Evolutionary conservation across 2,888 invertebrate genomes (phyloP), one percentile per base, ranked within the genome.

Genomic region (Dyspetes luteomarginatus): DNA sequence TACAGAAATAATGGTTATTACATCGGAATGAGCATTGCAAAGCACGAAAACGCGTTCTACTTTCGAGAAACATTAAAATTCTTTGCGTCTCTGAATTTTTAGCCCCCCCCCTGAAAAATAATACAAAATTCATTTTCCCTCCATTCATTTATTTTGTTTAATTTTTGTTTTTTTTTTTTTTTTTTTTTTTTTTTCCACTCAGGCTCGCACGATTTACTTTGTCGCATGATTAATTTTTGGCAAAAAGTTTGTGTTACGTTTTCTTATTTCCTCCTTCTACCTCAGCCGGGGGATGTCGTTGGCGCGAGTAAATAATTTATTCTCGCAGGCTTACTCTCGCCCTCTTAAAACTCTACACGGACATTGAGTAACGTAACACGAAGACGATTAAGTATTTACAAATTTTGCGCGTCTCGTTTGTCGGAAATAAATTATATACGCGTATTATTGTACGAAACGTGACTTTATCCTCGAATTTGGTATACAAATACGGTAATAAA

Each of bases 401-500:
- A 73, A 72, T 83, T 74, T 72, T 58, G 74, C 73, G 72, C 78
- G 56, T 67, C 65, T 73, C 73, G 71, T 81, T 68, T n/a, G n/a
- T n/a, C n/a, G n/a, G 68, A 56, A 72, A 56, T 48, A 48, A 78
- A 80, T 67, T 82, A 79, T n/a, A n/a, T n/a, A n/a, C n/a, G n/a
- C 45, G 24, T 68, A 60, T 81, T 78, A 22, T 77, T 64, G 68
- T 65, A 78, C 78, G 74, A 69, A n/a, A 69, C 76, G 77, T 65
- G 67, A n/a, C 17, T 72, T 69, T 9, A 56, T 82, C 80, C 78
- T 81, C 80, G 79, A 80, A 78, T 85, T 77, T 86, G 85, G 88
- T 89, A 86, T 90, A 90, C 86, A 90, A 90, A 89, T 89, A 88
- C 88, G 84, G 87, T 90, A 89, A 88, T 88, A 90, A 90, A 89